Conservation (phyloP, 2,888 invertebrate genomes). For the Tiliacea citrago region DNA sequence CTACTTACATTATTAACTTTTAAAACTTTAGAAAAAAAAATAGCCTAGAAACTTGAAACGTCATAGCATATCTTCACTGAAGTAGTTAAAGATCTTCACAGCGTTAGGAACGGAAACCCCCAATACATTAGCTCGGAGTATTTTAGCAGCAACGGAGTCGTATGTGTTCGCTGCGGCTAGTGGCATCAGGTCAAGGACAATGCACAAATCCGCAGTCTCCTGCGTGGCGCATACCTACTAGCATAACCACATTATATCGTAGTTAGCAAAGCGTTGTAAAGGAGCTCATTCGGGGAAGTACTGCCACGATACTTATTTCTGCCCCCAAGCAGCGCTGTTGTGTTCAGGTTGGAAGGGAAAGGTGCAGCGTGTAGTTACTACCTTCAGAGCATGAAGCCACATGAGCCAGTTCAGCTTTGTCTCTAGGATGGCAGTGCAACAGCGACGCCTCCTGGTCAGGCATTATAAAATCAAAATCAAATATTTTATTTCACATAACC, state of each 20-base stretch:
- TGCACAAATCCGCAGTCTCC: conserved; percentile 79
- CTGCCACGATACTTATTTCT: no score
- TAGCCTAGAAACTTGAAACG: background rate
- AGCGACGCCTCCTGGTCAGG: no score
- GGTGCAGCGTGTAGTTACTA: no score
- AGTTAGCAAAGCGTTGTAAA: background rate
- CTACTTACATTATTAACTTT: no score
- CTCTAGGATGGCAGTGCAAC: no score
- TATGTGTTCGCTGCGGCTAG: conserved; percentile 75
- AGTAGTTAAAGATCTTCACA: conserved; percentile 33
- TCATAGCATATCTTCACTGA: background rate
- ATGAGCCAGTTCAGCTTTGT: no score
- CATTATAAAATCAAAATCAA: no score
- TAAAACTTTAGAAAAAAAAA: background rate
- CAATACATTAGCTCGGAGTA: conserved; percentile 42
- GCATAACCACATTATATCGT: background rate
- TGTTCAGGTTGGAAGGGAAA: no score
- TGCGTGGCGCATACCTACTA: conserved; percentile 56
- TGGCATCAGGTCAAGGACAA: conserved; percentile 81
- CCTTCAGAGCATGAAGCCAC: no score
- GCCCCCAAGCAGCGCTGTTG: no score
- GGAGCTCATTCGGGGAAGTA: background rate
- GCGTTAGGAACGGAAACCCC: conserved; percentile 23
- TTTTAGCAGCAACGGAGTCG: conserved; percentile 55
- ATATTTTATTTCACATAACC: no score